Evolutionary conservation across 1,140 invertebrate species (phyloP).

Genomic region (Eufriesea mexicana): DNA sequence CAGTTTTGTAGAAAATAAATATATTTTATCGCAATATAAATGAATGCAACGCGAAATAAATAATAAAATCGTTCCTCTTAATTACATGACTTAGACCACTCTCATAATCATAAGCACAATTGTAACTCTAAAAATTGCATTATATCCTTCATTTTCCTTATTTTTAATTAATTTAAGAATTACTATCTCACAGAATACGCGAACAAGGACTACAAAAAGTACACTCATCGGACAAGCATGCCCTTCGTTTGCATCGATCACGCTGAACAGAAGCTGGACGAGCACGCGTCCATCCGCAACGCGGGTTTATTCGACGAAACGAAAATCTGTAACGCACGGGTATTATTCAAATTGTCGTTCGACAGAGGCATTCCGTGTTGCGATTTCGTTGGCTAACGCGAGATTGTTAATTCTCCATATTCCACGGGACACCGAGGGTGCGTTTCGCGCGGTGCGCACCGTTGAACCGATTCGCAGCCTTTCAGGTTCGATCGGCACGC

Average conservation of each 20-base stretch:
- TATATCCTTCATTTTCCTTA: too few species aligned
- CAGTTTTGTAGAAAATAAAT: too few species aligned
- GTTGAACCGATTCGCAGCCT: constrained; percentile 33
- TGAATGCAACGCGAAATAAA: too few species aligned
- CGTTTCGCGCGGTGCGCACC: constrained; percentile 29
- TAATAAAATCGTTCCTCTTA: too few species aligned
- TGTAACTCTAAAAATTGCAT: too few species aligned
- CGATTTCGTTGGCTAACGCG: not conserved
- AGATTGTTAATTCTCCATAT: constrained; percentile 49
- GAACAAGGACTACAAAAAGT: too few species aligned
- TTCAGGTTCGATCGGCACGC: not conserved
- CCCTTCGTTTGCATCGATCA: not conserved
- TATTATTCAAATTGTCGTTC: constrained; percentile 34
- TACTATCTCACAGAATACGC: too few species aligned
- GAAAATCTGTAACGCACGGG: constrained; percentile 12
- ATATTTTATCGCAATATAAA: too few species aligned
- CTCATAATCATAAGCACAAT: too few species aligned
- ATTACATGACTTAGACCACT: too few species aligned
- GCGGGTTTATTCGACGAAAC: constrained; percentile 4
- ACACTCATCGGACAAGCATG: not conserved
- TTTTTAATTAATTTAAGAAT: too few species aligned
- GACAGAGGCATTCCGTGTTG: not conserved
- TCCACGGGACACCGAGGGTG: constrained; percentile 8
- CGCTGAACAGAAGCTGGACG: not conserved
- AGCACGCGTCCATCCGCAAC: not conserved